Evolutionary conservation across 2,888 invertebrate genomes (phyloP).

Genomic region (Timandra comae): DNA sequence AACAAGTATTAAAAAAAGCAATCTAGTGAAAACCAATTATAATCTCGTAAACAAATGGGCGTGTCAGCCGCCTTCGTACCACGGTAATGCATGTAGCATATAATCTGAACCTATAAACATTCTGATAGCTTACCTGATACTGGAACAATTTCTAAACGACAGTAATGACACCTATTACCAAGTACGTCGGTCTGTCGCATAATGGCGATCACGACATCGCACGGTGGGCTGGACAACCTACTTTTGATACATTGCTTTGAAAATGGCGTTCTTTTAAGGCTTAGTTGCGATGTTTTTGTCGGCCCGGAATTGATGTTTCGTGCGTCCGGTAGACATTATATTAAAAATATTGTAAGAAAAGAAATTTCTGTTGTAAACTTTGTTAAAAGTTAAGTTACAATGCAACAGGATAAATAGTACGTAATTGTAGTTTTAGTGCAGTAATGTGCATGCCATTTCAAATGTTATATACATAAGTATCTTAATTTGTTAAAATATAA

Average conservation of each 20-base stretch:
- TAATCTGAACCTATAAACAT: constrained; percentile 71
- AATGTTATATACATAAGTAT: no score
- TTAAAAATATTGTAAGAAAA: no score
- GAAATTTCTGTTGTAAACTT: no score
- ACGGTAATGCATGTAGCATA: constrained; percentile 27
- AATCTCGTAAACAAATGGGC: constrained; percentile 38
- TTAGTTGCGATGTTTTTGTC: constrained; percentile 1
- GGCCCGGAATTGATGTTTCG: constrained; percentile 7
- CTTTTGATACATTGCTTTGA: constrained; percentile 35
- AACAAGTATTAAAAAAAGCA: no score
- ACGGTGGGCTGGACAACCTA: constrained; percentile 51
- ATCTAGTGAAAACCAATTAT: constrained; percentile 31
- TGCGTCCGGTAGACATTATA: constrained; percentile 4
- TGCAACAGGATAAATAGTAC: no score
- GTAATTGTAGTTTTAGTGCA: no score
- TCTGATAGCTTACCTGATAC: constrained; percentile 71
- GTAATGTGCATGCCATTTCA: no score
- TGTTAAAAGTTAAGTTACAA: no score
- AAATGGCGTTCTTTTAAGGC: constrained; percentile 6
- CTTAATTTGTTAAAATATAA: not conserved
- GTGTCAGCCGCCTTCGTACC: constrained; percentile 32
- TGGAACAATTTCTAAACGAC: constrained; percentile 73
- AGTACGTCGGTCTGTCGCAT: constrained; percentile 65
- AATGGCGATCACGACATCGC: constrained; percentile 38
- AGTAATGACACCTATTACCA: constrained; percentile 73